phyloP scores from a whole-genome alignment of 2,797 vertebrate species.

The Strix occidentalis region DNA sequence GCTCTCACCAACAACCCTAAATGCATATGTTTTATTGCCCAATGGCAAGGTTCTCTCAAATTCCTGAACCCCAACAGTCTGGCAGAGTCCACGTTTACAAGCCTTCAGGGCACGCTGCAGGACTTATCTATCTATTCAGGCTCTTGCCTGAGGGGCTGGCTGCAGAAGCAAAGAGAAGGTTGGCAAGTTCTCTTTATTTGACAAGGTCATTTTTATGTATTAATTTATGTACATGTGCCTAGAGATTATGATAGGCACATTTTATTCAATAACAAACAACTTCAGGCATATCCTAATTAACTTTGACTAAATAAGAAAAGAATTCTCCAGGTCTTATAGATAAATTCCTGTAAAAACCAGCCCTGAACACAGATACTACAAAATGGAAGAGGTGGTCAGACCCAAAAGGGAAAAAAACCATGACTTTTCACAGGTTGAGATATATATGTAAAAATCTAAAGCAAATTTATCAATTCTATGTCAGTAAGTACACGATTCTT shows the following conservation, averaged over 20 bases:
- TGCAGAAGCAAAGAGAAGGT: not conserved
- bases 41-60: not conserved
- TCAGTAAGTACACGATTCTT: not conserved
- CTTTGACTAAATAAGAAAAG: not conserved
- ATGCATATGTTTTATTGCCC: not conserved
- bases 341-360: not conserved
- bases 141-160: not conserved
- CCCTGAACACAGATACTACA: not conserved
- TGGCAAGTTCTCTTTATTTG: not conserved
- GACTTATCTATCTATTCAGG: constrained; percentile 52
- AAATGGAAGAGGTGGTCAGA: not conserved
- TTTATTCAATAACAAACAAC: not conserved
- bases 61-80: not conserved
- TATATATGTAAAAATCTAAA: not conserved
- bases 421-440: not conserved
- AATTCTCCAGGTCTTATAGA: not conserved
- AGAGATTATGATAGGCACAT: not conserved
- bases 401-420: not conserved
- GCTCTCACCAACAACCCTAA: not conserved
- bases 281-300: not conserved
- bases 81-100: not conserved
- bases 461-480: not conserved
- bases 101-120: not conserved
- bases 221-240: constrained; percentile 20
- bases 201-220: constrained; percentile 32